phyloP scores from a whole-genome alignment of 2,113 vertebrate genomes.

The Mesitornis unicolor region DNA sequence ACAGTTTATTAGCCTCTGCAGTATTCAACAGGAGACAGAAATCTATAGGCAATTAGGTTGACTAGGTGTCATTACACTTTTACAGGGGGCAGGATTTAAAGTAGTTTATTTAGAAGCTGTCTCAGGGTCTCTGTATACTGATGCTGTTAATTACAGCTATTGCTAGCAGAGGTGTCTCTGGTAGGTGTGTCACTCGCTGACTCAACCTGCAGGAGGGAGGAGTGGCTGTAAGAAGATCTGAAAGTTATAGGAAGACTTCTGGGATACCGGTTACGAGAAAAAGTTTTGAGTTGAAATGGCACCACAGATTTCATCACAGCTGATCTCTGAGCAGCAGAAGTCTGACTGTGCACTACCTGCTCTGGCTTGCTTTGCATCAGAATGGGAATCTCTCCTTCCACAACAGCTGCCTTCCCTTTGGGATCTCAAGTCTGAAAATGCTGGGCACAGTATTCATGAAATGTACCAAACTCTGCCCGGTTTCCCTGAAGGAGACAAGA shows the following conservation, averaged over 20 bases:
- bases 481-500: background rate
- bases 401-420: background rate
- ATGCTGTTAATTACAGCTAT: background rate
- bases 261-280: background rate
- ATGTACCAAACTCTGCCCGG: fast-evolving
- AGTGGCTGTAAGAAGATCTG: background rate
- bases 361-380: background rate
- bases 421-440: background rate
- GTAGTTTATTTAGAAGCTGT: background rate
- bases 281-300: background rate
- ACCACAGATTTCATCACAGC: background rate
- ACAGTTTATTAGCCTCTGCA: background rate
- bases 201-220: background rate
- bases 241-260: background rate
- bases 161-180: background rate
- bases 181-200: background rate
- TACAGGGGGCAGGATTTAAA: background rate
- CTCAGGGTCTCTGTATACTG: background rate
- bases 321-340: background rate
- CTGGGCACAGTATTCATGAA: background rate
- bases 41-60: background rate
- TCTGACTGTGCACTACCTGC: background rate
- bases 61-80: background rate
- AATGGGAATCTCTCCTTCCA: background rate
- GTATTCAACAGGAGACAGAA: background rate